Percentiles rank a stretch among this genome's conserved stretches.
phyloP scores from a whole-genome alignment of 2,888 invertebrate species.

The Loripinus fragilis region DNA sequence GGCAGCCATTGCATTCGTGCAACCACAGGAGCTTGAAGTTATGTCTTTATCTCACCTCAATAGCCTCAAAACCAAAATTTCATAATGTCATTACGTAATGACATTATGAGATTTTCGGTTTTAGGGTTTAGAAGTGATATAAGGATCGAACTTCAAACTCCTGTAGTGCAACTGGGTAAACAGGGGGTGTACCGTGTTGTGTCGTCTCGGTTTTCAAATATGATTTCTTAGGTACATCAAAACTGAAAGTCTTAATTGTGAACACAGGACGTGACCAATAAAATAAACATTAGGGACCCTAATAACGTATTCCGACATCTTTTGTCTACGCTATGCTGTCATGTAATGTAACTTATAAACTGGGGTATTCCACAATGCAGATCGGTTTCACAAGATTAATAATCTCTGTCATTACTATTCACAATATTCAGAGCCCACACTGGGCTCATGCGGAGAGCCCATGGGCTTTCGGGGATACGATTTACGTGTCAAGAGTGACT shows the following conservation, averaged over 20 bases:
- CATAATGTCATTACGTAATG: too few relatives aligned
- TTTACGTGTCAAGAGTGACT: constrained; percentile 56
- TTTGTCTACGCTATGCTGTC: constrained; percentile 9
- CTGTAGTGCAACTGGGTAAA: too few relatives aligned
- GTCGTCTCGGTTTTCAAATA: constrained; percentile 37
- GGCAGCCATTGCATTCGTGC: too few relatives aligned
- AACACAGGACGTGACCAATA: constrained; percentile 3
- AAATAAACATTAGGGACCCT: not conserved
- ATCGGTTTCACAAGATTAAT: constrained; percentile 7
- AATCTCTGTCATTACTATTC: not conserved
- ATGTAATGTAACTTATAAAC: constrained; percentile 11
- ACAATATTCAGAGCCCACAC: not conserved
- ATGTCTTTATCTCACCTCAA: too few relatives aligned
- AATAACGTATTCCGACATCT: not conserved
- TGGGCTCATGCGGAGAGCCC: constrained; percentile 43
- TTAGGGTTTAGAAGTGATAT: too few relatives aligned
- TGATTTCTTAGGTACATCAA: not conserved
- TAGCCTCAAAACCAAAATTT: too few relatives aligned
- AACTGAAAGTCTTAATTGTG: not conserved
- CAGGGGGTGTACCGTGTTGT: too few relatives aligned
- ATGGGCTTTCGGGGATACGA: constrained; percentile 56
- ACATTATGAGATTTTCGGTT: too few relatives aligned
- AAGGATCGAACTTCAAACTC: too few relatives aligned
- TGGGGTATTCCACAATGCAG: not conserved
- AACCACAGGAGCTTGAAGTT: too few relatives aligned